Evolutionary conservation across 2,888 invertebrate species (phyloP).

Genomic region (Dicyrtomina minuta): DNA sequence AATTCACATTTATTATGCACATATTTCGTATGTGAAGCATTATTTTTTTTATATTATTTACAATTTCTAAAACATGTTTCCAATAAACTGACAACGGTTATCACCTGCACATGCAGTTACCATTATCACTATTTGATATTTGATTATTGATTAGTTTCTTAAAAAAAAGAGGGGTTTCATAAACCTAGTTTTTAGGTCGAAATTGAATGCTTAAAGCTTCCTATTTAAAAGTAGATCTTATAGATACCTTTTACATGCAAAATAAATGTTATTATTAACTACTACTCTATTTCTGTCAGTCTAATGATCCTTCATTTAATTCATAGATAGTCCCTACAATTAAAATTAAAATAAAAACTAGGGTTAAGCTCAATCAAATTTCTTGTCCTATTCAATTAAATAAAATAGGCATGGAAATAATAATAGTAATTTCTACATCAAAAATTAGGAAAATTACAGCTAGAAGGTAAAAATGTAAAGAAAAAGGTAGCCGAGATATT

Average conservation of each 20-base stretch:
- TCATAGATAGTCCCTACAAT: conserved; percentile 62
- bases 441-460: conserved; percentile 72
- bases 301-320: conserved; percentile 66
- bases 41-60: too few species aligned
- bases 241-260: conserved; percentile 60
- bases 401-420: conserved; percentile 63
- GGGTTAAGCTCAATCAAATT: conserved; percentile 47
- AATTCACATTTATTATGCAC: too few species aligned
- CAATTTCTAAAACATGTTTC: too few species aligned
- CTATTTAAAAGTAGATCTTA: conserved; percentile 58
- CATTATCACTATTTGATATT: too few species aligned
- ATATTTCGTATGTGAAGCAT: too few species aligned
- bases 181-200: conserved; percentile 60
- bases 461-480: conserved; percentile 67
- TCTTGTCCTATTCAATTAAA: conserved; percentile 54
- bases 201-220: conserved; percentile 60
- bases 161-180: conserved; percentile 59
- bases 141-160: too few species aligned
- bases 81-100: too few species aligned
- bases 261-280: conserved; percentile 60
- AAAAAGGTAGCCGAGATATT: conserved; percentile 62
- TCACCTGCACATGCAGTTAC: too few species aligned
- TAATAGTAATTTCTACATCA: conserved; percentile 70
- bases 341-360: conserved; percentile 61
- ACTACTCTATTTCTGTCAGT: conserved; percentile 59